Percentiles rank a stretch among this genome's conserved stretches.
Conservation (phyloP, 2,113 vertebrate species). For the Tympanuchus pallidicinctus region DNA sequence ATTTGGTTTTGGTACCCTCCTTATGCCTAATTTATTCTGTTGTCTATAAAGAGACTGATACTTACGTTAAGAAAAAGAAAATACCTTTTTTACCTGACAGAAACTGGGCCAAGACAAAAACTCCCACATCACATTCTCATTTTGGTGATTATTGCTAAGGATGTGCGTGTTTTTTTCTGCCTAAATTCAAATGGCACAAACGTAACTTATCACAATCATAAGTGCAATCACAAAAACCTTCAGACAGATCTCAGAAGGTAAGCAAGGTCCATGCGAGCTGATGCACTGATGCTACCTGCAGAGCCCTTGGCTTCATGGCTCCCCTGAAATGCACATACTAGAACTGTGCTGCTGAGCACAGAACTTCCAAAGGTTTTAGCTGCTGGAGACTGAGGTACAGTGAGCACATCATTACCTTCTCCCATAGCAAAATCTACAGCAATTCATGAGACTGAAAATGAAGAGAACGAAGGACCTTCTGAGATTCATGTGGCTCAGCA, state of each 20-base stretch:
- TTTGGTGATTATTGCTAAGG: neutral
- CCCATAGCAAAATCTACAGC: neutral
- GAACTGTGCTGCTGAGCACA: neutral
- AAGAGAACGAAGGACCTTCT: neutral
- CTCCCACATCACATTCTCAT: neutral
- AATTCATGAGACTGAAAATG: rapidly evolving
- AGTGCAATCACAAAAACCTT: neutral
- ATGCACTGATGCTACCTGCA: neutral
- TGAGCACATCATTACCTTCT: rapidly evolving
- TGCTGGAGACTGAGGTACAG: neutral
- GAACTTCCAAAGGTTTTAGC: neutral
- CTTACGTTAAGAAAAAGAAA: neutral
- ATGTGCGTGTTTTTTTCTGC: neutral
- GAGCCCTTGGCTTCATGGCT: neutral
- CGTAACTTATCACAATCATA: neutral
- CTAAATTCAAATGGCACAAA: neutral
- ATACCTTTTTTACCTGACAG: neutral
- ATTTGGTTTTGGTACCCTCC: neutral
- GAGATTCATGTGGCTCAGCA: rapidly evolving
- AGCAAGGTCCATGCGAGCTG: neutral
- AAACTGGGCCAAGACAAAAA: neutral
- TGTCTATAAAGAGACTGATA: neutral
- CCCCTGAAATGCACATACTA: neutral
- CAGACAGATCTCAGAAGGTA: neutral
- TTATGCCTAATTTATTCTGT: neutral